These are phyloP conservation scores for Edolisoma coerulescens DNA, from an alignment of 2,113 vertebrate species.

Conservation along the genomic window DNA sequence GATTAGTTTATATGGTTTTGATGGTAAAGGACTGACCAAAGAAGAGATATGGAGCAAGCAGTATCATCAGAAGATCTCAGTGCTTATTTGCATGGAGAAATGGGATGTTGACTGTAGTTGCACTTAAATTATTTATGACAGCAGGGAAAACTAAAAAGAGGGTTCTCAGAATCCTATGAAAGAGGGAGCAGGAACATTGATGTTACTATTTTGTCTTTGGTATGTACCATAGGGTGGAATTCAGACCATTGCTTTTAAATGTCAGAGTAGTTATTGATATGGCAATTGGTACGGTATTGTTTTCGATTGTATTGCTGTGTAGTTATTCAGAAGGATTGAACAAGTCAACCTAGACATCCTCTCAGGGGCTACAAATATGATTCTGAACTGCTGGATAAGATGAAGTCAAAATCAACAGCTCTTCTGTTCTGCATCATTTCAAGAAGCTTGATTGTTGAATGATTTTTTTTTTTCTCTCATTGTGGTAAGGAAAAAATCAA, in stretches of 20 bases:
- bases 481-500: background rate
- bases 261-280: background rate
- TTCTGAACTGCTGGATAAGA: background rate
- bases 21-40: background rate
- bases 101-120: background rate
- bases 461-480: background rate
- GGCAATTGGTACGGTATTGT: background rate
- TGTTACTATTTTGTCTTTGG: background rate
- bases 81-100: background rate
- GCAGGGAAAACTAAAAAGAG: background rate
- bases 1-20: background rate
- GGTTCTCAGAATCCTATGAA: background rate
- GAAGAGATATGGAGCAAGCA: background rate
- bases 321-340: background rate
- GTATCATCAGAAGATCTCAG: background rate
- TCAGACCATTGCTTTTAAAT: background rate
- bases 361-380: background rate
- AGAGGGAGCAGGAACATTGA: background rate
- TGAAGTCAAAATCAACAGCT: background rate
- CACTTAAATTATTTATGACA: background rate
- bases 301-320: background rate
- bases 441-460: background rate
- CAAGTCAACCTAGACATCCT: background rate
- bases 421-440: background rate
- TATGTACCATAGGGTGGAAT: background rate